Evolutionary conservation across 2,888 invertebrate species (phyloP), one percentile per base, ranked within the genome.

Genomic region (Opisthograptis luteolata): DNA sequence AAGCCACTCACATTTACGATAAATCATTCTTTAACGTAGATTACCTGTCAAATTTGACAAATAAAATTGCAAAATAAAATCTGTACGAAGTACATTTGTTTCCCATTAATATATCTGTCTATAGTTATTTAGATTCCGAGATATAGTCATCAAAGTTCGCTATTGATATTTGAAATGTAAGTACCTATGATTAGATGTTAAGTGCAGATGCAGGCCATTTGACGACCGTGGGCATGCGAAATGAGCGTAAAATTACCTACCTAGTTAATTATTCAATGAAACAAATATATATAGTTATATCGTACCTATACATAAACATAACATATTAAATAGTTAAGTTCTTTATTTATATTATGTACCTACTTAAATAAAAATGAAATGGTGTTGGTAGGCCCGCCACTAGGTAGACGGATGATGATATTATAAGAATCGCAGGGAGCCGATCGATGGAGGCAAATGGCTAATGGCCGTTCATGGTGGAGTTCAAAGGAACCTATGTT

Each of bases 101-200:
- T 79, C 68, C 65, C 50, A 76, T 76, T 66, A 71, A 73, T 68
- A 58, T 55, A 66, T 67, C 71, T 65, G 73, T 77, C 70, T 73
- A 74, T 74, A 70, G 71, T 70, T 68, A 70, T 51, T 22, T n/a
- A 31, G 27, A 14, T 35, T 32, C 13, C 36, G 62, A 54, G 73
- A 85, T 86, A 76, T 73, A 84, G 72, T 74, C 81, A 84, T 87
- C 78, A 82, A 80, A 80, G 77, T 78, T 81, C 77, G 82, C 81
- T 81, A 80, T 72, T 70, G 64, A 59, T 55, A 63, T 72, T 68
- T 53, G 64, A 55, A 69, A 64, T 58, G n/a, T n/a, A n/a, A 1
- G 35, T 20, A n/a, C n/a, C n/a, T n/a, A 3, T 5, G 22, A 34
- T 17, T 17, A 9, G 58, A 27, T 39, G 22, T 22, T 15, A 31